phyloP scores from a whole-genome alignment of 2,113 vertebrate genomes.

The Oryzias curvinotus region DNA sequence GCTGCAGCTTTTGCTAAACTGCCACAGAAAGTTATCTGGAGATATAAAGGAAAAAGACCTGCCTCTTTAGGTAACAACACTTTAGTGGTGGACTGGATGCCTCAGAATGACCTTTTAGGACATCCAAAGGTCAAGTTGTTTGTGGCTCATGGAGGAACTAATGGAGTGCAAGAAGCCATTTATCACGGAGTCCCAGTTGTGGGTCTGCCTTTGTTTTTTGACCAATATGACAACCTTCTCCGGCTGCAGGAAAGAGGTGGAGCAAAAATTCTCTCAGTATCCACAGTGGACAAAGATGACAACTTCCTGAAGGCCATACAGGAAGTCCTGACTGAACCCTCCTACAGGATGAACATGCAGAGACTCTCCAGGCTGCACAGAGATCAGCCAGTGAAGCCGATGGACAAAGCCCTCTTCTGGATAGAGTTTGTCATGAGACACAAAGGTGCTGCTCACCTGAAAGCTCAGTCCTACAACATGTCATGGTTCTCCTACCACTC shows the following conservation, averaged over 20 bases:
- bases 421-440: slow-evolving; percentile 77
- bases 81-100: slow-evolving; percentile 74
- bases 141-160: slow-evolving; percentile 75
- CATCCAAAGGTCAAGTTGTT: slow-evolving; percentile 68
- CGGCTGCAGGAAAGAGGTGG: not conserved
- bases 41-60: too few species aligned
- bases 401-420: slow-evolving; percentile 68
- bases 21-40: too few species aligned
- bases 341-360: not conserved
- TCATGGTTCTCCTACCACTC: slow-evolving; percentile 74
- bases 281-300: not conserved
- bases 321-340: not conserved
- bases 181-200: not conserved
- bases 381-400: slow-evolving; percentile 16
- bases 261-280: not conserved
- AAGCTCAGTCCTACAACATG: slow-evolving; percentile 62
- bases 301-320: not conserved
- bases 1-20: too few species aligned
- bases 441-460: slow-evolving; percentile 74
- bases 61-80: too few species aligned
- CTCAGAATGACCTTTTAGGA: slow-evolving; percentile 74
- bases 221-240: not conserved
- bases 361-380: slow-evolving; percentile 2
- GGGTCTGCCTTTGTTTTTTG: not conserved
- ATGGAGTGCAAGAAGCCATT: slow-evolving; percentile 68